Conservation (phyloP, 2,113 vertebrate species). For the Periophthalmodon schlosseri region DNA sequence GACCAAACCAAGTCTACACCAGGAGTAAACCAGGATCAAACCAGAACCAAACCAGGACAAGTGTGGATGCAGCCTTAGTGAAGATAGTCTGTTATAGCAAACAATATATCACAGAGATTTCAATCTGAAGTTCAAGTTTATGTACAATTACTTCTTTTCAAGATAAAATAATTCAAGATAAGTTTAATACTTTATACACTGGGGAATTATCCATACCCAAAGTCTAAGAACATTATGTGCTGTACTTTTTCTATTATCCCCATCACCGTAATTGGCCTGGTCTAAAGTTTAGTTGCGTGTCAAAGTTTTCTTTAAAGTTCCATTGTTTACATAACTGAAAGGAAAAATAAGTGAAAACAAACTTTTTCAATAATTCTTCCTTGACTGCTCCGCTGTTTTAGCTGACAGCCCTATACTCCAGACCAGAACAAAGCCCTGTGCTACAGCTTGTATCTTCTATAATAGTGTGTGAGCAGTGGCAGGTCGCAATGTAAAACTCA, state of each 20-base stretch:
- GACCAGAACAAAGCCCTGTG: slow-evolving; percentile 55
- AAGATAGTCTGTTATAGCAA: neutral
- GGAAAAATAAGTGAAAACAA: neutral
- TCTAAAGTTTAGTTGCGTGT: neutral
- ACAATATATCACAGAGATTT: neutral
- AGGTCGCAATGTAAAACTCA: slow-evolving; percentile 72
- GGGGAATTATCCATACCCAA: neutral
- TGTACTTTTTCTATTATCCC: slow-evolving; percentile 1
- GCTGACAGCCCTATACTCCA: slow-evolving; percentile 58
- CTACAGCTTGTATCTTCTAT: slow-evolving; percentile 24
- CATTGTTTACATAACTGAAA: slow-evolving; percentile 2
- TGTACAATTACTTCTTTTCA: neutral
- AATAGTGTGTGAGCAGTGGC: slow-evolving; percentile 56
- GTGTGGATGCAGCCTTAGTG: neutral
- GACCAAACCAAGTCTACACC: no score
- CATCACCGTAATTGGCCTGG: slow-evolving; percentile 1
- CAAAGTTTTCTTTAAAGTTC: neutral
- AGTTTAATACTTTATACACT: neutral
- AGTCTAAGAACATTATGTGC: neutral
- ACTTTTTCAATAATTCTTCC: neutral
- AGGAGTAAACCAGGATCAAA: no score
- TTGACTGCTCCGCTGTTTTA: slow-evolving; percentile 27
- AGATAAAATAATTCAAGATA: neutral
- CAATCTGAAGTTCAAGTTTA: neutral
- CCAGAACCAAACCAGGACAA: neutral